Conservation (phyloP, 2,888 invertebrate species). For the Temnothorax rugatulus region DNA sequence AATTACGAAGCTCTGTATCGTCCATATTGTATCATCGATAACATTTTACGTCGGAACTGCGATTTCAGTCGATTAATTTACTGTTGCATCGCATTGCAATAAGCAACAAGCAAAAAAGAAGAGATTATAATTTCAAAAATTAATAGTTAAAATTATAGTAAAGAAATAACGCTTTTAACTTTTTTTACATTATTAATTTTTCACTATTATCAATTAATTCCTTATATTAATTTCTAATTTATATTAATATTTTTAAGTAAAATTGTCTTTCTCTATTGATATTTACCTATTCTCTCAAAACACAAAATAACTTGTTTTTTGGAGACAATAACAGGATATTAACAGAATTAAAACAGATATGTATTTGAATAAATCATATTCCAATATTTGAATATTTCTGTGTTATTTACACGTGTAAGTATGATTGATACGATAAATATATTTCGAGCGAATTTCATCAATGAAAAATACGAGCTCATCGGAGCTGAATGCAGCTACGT, state of each 20-base stretch:
- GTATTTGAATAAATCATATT: conserved; percentile 13
- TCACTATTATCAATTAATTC: neutral
- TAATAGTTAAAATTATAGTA: neutral
- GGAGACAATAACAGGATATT: neutral
- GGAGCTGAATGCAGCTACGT: neutral
- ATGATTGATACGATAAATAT: conserved; percentile 23
- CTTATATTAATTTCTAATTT: neutral
- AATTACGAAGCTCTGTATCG: neutral
- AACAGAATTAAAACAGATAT: neutral
- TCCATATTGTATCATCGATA: conserved; percentile 1
- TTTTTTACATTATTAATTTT: neutral
- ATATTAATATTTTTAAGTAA: neutral
- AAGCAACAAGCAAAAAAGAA: neutral
- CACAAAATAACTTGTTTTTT: neutral
- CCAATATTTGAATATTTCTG: neutral
- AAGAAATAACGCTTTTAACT: neutral
- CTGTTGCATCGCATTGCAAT: neutral
- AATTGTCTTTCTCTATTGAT: neutral
- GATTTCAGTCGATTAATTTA: neutral
- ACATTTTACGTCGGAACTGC: neutral
- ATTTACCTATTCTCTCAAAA: neutral
- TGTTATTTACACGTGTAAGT: neutral
- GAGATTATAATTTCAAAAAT: neutral
- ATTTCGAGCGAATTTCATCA: conserved; percentile 26
- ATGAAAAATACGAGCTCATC: neutral